phyloP scores from a whole-genome alignment of 1,140 invertebrate species.

The Lasioglossum albipes region DNA sequence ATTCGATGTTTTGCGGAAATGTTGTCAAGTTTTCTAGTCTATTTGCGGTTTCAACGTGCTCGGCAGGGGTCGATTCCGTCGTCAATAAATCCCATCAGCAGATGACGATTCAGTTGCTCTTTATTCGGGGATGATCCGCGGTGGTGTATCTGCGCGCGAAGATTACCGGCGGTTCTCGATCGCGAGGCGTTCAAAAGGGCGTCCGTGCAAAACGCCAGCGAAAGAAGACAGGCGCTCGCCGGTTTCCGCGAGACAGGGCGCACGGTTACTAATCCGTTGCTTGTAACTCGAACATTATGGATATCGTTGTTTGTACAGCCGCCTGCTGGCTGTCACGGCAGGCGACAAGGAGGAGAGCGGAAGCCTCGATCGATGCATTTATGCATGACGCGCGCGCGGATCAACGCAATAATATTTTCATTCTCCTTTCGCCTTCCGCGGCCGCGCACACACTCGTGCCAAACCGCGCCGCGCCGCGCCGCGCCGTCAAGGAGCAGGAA shows the following conservation, averaged over 20 bases:
- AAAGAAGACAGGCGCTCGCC: constrained; percentile 25
- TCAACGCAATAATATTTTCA: constrained; percentile 70
- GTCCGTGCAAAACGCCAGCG: not conserved
- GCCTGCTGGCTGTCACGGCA: constrained; percentile 49
- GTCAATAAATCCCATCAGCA: not conserved
- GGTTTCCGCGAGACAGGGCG: constrained; percentile 27
- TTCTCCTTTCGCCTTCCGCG: constrained; percentile 56
- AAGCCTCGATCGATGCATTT: constrained; percentile 67
- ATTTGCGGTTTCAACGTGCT: too few relatives aligned
- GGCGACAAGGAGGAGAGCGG: constrained; percentile 44
- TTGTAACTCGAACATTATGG: constrained; percentile 65
- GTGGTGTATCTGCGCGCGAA: not conserved
- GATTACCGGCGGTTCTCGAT: not conserved
- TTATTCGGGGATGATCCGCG: not conserved
- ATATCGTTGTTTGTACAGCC: constrained; percentile 66
- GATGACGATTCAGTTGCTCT: not conserved
- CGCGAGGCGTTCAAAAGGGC: not conserved
- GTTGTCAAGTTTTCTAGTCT: too few relatives aligned
- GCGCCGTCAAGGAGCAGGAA: constrained; percentile 26
- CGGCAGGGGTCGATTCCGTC: too few relatives aligned
- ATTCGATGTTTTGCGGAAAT: too few relatives aligned
- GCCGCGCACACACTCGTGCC: constrained; percentile 2
- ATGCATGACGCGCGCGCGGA: constrained; percentile 66
- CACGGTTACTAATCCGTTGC: constrained; percentile 61
- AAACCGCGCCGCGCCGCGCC: too few relatives aligned